Evolutionary conservation across 2,888 invertebrate genomes (phyloP), one percentile per base, ranked within the genome.

Genomic region (Latrodectus elegans): DNA sequence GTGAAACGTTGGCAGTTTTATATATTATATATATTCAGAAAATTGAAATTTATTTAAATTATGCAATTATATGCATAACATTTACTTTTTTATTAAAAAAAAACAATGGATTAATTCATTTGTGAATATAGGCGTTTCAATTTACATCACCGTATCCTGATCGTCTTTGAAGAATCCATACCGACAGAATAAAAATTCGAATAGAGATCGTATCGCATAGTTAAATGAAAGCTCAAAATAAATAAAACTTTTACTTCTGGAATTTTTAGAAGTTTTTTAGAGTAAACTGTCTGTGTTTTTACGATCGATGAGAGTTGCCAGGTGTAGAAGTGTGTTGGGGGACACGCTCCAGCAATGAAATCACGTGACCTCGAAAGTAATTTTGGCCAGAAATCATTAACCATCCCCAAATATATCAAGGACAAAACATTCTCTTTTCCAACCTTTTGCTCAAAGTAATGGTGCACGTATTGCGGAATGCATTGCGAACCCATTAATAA

Each of bases 291-390:
- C 38, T 70, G 38, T 70, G 38, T 22, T 70, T 14, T 49, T 17
- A 4, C 76, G 83, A 83, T 83, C 83, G 83, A 83, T 83, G 75
- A 8, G 26, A 71, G 75, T 76, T 71, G 60, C 71, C 76, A 83
- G 76, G 83, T 71, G 64, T 70, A 80, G 80, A 55, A 80, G 80
- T 64, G n/a, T 60, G 55, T 72, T 22, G 60, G 65, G 72, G 17
- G 64, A 60, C 76, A 76, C 76, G 83, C 76, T 83, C 83, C 11
- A 55, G 22, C 10, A 22, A 26, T 64, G 67, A 49, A 51, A 17
- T 82, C 82, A 82, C 83, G 83, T 83, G 76, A 83, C 55, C 26
- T 17, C 55, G 71, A 75, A 73, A 72, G 67, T 67, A 73, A 81
- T 73, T 73, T 72, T 49, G 81, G 73, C 15, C 60, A 15, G 60